phyloP scores from a whole-genome alignment of 2,888 invertebrate species.

The Cerceris ruficornis region DNA sequence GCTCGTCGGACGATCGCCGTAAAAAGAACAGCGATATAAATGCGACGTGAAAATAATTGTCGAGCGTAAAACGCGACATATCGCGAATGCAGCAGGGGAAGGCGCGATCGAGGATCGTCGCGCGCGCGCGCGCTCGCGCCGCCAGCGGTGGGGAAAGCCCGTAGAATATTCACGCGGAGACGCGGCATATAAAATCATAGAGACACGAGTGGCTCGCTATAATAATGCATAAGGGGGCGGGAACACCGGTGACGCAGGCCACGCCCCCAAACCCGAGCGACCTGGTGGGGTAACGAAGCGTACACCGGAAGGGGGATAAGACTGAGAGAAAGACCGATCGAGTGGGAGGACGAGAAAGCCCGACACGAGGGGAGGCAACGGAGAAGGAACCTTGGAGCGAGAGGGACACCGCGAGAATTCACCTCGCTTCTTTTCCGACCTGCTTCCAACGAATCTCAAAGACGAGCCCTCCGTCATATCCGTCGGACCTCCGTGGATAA shows the following conservation, averaged over 20 bases:
- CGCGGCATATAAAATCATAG: constrained; percentile 80
- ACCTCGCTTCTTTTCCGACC: neutral
- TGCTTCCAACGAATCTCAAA: neutral
- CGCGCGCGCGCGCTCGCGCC: neutral
- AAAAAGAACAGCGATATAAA: constrained; percentile 3
- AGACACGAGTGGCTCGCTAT: constrained; percentile 75
- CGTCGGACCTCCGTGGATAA: no score
- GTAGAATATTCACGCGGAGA: constrained; percentile 69
- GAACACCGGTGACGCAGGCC: constrained; percentile 67
- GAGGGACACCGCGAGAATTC: neutral
- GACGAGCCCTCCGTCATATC: neutral
- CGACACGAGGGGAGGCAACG: constrained; percentile 14
- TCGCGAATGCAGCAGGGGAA: constrained; percentile 29
- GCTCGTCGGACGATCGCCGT: neutral
- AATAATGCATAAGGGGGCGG: constrained; percentile 82
- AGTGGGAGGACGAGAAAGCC: constrained; percentile 40
- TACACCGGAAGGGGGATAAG: constrained; percentile 67
- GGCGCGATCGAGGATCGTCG: neutral
- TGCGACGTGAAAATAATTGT: constrained; percentile 42
- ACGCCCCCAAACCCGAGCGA: constrained; percentile 70
- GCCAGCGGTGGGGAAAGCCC: constrained; percentile 48
- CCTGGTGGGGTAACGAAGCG: constrained; percentile 60
- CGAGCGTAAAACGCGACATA: constrained; percentile 41
- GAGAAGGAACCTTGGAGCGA: constrained; percentile 10
- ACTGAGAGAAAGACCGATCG: constrained; percentile 58